Conservation (phyloP, 2,113 vertebrate genomes). For the Phasianus colchicus region DNA sequence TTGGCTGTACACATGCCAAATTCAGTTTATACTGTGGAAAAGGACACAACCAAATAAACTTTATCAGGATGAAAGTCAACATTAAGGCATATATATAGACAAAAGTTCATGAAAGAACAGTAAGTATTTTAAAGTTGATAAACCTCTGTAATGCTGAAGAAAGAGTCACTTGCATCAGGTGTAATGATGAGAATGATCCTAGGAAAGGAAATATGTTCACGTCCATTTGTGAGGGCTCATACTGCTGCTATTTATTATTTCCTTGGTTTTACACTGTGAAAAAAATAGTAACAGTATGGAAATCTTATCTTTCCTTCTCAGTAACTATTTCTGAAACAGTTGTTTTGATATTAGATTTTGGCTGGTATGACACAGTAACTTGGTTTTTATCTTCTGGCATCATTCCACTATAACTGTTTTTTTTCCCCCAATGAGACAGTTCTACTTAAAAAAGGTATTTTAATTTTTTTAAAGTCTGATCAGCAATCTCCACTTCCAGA, state of each 20-base stretch:
- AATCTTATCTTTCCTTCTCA: neutral
- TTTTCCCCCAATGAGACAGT: neutral
- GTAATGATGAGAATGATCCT: neutral
- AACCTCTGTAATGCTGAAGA: neutral
- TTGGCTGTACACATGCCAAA: neutral
- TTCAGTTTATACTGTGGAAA: neutral
- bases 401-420: neutral
- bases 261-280: neutral
- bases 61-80: neutral
- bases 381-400: neutral
- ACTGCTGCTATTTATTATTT: neutral
- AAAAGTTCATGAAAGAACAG: neutral
- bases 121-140: neutral
- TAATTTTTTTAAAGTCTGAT: neutral
- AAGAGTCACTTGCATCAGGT: neutral
- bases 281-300: neutral
- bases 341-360: neutral
- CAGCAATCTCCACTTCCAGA: neutral
- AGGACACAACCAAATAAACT: neutral
- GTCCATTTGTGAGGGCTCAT: neutral
- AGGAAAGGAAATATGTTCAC: neutral
- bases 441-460: neutral
- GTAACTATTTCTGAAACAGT: neutral
- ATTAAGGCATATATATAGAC: neutral
- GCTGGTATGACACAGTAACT: neutral